phyloP scores from a whole-genome alignment of 2,113 vertebrate genomes.

The Psittacara wagleri region DNA sequence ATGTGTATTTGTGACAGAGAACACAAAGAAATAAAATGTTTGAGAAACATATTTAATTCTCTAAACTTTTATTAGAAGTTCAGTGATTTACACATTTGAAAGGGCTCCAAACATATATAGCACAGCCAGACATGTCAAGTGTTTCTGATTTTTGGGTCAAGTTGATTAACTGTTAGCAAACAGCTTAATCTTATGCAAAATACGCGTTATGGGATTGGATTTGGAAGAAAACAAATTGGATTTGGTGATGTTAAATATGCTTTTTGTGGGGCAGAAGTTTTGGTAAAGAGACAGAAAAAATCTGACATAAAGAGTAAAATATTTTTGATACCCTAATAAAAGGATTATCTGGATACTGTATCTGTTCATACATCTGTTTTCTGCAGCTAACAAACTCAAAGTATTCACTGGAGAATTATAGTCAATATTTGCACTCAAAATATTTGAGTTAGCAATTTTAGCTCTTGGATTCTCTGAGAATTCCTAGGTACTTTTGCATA shows the following conservation, averaged over 20 bases:
- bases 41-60: background rate
- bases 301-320: background rate
- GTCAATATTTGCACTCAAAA: conserved; percentile 1
- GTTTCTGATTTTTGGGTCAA: background rate
- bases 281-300: background rate
- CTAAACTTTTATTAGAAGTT: background rate
- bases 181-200: background rate
- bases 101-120: background rate
- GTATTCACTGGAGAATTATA: background rate
- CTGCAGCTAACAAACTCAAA: background rate
- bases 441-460: conserved; percentile 18
- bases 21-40: background rate
- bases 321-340: background rate
- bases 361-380: background rate
- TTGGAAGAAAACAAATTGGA: background rate
- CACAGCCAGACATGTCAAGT: background rate
- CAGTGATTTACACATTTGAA: background rate
- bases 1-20: background rate
- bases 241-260: background rate
- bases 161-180: background rate
- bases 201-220: background rate
- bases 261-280: background rate
- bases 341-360: background rate
- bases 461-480: background rate
- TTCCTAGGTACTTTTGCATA: background rate